Conservation (phyloP, 2,797 vertebrate species). For the Catostomus latipinnis region DNA sequence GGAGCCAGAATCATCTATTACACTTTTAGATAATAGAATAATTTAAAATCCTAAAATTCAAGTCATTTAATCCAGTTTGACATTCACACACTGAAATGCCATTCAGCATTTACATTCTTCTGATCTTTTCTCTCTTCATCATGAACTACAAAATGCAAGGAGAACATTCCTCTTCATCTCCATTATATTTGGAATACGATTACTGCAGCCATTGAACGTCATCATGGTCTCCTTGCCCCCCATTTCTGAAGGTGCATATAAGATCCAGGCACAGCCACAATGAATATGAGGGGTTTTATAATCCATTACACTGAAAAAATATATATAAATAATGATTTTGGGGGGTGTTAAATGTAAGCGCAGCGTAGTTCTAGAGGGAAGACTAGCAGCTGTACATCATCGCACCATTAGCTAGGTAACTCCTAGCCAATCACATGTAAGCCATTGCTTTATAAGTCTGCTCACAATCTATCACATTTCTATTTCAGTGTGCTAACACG, state of each 20-base stretch:
- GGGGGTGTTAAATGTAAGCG: no score
- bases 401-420: no score
- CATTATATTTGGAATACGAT: conserved; percentile 30
- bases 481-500: no score
- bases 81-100: conserved; percentile 18
- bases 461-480: no score
- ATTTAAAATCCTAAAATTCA: neutral
- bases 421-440: no score
- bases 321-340: no score
- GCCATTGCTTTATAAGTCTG: no score
- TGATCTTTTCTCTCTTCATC: conserved; percentile 11
- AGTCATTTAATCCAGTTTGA: conserved; percentile 21
- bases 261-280: conserved; percentile 7
- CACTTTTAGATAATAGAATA: neutral
- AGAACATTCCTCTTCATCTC: conserved; percentile 33
- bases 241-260: conserved; percentile 34
- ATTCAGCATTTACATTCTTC: conserved; percentile 10
- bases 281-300: conserved; percentile 11
- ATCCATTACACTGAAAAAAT: neutral
- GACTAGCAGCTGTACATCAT: no score
- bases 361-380: no score
- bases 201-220: conserved; percentile 30
- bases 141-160: conserved; percentile 36
- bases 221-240: conserved; percentile 33
- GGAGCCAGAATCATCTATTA: neutral